Percentiles rank a stretch among this genome's conserved stretches.
Evolutionary conservation across 1,140 invertebrate genomes (phyloP).

Genomic region (Whitmania pigra): DNA sequence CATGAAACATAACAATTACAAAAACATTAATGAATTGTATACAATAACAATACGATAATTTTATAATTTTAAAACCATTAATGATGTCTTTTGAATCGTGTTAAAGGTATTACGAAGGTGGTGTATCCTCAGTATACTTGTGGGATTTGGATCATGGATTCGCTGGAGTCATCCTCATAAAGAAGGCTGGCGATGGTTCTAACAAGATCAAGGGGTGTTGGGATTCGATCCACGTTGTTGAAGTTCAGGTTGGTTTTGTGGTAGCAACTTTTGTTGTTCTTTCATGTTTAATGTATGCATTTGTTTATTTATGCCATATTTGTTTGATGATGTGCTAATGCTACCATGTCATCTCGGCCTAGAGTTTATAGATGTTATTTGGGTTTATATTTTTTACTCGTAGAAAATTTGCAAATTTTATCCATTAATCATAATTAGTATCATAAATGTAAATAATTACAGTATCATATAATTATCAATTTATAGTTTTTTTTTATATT

Average conservation of each 20-base stretch:
- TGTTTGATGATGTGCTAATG: too few species aligned
- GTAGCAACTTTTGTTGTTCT: background rate
- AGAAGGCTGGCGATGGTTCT: slow-evolving; percentile 91
- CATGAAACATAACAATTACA: background rate
- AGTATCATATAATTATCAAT: too few species aligned
- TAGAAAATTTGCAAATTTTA: too few species aligned
- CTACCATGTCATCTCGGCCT: too few species aligned
- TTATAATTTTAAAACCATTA: background rate
- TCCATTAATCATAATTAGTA: too few species aligned
- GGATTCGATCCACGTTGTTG: slow-evolving; percentile 99
- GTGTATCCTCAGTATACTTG: slow-evolving; percentile 95
- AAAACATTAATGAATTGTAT: background rate
- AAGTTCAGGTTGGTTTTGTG: slow-evolving; percentile 58
- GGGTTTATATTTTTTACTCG: too few species aligned
- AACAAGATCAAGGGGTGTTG: slow-evolving; percentile 96
- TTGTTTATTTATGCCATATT: too few species aligned
- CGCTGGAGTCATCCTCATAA: slow-evolving; percentile 95
- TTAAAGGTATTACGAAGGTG: slow-evolving; percentile 80
- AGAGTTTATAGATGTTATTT: too few species aligned
- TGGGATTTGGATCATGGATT: slow-evolving; percentile 95
- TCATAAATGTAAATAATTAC: too few species aligned
- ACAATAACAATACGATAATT: too few species aligned
- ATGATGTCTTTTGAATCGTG: background rate
- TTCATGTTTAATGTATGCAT: too few species aligned
- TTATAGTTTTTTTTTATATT: too few species aligned